phyloP scores from a whole-genome alignment of 2,113 vertebrate genomes.

The Platysteira castanea region DNA sequence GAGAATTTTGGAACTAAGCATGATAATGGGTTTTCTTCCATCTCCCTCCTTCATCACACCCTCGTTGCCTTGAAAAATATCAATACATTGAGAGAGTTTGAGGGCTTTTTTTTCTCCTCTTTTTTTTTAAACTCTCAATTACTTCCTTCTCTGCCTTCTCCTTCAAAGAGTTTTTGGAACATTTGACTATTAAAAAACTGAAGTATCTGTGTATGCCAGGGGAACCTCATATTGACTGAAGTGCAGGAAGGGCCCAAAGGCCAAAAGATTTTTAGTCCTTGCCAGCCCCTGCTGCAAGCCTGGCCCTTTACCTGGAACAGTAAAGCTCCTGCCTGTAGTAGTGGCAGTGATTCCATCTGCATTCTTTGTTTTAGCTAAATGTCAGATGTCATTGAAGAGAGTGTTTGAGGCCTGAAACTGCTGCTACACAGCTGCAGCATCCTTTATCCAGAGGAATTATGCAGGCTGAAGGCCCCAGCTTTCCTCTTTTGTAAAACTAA shows the following conservation, averaged over 20 bases:
- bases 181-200: not conserved
- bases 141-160: not conserved
- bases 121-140: not conserved
- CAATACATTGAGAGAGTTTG: conserved; percentile 15
- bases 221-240: not conserved
- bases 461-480: not conserved
- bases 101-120: not conserved
- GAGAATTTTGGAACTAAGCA: conserved; percentile 68
- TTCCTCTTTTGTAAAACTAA: not conserved
- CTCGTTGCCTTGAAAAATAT: conserved; percentile 29
- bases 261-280: not conserved
- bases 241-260: not conserved
- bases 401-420: not conserved
- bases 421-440: not conserved
- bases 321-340: not conserved
- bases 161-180: not conserved
- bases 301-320: not conserved
- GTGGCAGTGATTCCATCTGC: not conserved
- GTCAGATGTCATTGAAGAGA: not conserved
- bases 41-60: not conserved
- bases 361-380: not conserved
- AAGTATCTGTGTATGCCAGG: not conserved
- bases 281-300: not conserved
- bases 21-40: conserved; percentile 23
- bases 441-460: not conserved